phyloP scores from a whole-genome alignment of 2,113 vertebrate species.

The Chiloscyllium plagiosum region DNA sequence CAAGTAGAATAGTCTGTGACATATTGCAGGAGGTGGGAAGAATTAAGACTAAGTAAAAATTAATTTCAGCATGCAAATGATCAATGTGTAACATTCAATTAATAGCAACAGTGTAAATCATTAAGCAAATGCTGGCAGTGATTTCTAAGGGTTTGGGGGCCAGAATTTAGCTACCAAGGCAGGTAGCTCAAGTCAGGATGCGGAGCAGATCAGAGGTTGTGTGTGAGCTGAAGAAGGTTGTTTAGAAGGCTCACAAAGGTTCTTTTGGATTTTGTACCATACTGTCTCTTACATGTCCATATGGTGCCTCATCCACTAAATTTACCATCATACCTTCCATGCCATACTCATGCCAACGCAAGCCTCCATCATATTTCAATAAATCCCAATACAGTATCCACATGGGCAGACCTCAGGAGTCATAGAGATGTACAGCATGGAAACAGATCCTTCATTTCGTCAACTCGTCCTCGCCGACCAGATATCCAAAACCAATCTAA shows the following conservation, averaged over 20 bases:
- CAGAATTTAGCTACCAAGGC: background rate
- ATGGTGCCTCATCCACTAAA: background rate
- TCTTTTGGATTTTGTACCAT: no score
- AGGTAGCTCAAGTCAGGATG: background rate
- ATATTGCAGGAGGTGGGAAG: slow-evolving; percentile 71
- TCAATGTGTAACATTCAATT: background rate
- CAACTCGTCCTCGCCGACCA: no score
- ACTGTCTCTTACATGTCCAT: no score
- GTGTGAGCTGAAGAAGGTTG: background rate
- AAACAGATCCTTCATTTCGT: no score
- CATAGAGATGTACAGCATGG: no score
- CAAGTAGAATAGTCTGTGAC: slow-evolving; percentile 96
- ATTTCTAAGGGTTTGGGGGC: background rate
- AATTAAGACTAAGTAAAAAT: slow-evolving; percentile 63
- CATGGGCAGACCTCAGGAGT: background rate
- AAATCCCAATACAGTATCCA: background rate
- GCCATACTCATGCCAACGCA: background rate
- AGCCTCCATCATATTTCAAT: background rate
- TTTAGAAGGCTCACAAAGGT: background rate
- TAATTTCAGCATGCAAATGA: background rate
- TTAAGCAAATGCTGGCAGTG: background rate
- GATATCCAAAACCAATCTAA: no score
- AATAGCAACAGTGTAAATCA: background rate
- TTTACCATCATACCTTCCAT: background rate
- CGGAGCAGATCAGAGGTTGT: no score